These are phyloP conservation scores for Eriocheir sinensis DNA, from an alignment of 1,140 invertebrate genomes.

Conservation along the genomic window DNA sequence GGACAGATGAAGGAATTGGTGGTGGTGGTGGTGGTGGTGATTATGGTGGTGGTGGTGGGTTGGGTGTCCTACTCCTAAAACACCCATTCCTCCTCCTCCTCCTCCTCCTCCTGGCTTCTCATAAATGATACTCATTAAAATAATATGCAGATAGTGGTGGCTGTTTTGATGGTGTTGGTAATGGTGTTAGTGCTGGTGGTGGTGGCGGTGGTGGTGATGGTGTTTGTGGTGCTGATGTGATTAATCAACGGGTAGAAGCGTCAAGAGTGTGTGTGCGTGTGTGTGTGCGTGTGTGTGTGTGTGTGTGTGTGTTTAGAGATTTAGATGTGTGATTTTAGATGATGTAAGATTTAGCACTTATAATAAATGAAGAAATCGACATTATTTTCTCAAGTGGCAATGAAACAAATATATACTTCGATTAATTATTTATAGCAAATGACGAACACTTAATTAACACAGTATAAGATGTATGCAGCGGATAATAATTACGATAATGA, in stretches of 20 bases:
- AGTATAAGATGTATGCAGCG: too few species aligned
- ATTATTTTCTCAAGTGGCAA: too few species aligned
- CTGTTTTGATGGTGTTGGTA: too few species aligned
- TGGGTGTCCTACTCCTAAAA: background rate
- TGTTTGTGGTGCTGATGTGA: too few species aligned
- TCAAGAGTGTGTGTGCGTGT: background rate
- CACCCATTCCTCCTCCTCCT: background rate
- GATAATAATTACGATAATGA: too few species aligned
- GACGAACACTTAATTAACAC: background rate
- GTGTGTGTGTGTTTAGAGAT: background rate
- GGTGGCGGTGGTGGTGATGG: too few species aligned
- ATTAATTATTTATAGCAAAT: too few species aligned
- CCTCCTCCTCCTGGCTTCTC: background rate
- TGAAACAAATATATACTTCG: too few species aligned
- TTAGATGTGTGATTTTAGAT: too few species aligned
- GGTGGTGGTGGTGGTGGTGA: background rate
- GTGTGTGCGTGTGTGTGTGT: slow-evolving; percentile 29
- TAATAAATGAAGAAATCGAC: too few species aligned
- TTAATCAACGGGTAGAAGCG: too few species aligned
- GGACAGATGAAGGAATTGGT: slow-evolving; percentile 26
- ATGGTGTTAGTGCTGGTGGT: background rate
- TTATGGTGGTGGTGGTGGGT: background rate
- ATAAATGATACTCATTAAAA: slow-evolving; percentile 50
- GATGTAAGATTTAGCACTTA: background rate
- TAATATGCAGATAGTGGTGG: slow-evolving; percentile 54